phyloP scores from a whole-genome alignment of 2,888 invertebrate genomes.

The Melinopterus prodromus region DNA sequence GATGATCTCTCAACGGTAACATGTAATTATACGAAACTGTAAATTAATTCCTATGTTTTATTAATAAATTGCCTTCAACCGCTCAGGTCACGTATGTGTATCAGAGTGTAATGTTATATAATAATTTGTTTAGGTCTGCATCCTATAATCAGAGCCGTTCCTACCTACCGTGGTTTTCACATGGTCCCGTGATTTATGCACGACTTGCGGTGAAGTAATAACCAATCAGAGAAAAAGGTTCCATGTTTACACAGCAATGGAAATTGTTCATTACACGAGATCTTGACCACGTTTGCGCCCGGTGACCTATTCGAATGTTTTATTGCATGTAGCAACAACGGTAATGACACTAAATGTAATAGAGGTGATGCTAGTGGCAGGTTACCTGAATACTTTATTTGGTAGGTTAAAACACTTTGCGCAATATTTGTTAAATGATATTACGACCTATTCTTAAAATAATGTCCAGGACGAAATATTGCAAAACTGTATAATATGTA shows the following conservation, averaged over 20 bases:
- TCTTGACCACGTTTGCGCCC: slow-evolving; percentile 4
- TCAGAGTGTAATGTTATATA: slow-evolving; percentile 4
- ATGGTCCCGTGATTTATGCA: not conserved
- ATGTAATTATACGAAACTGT: not conserved
- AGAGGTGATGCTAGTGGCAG: not conserved
- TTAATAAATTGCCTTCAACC: not conserved
- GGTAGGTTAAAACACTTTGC: not conserved
- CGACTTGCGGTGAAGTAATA: slow-evolving; percentile 4
- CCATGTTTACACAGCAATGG: not conserved
- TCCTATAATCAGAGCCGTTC: not conserved
- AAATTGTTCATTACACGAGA: not conserved
- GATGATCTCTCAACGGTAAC: not conserved
- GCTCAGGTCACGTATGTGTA: not conserved
- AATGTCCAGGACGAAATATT: too few species aligned
- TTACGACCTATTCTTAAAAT: too few species aligned
- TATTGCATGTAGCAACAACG: not conserved
- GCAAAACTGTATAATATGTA: too few species aligned
- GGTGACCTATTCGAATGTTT: not conserved
- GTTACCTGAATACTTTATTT: not conserved
- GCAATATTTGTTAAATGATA: too few species aligned
- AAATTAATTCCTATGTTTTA: not conserved
- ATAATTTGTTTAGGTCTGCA: not conserved
- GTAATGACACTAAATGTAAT: not conserved
- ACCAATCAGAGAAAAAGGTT: not conserved
- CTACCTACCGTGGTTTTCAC: not conserved